Evolutionary conservation across 1,140 invertebrate genomes (phyloP), one percentile per base, ranked within the genome.

Genomic region (Lerema accius): DNA sequence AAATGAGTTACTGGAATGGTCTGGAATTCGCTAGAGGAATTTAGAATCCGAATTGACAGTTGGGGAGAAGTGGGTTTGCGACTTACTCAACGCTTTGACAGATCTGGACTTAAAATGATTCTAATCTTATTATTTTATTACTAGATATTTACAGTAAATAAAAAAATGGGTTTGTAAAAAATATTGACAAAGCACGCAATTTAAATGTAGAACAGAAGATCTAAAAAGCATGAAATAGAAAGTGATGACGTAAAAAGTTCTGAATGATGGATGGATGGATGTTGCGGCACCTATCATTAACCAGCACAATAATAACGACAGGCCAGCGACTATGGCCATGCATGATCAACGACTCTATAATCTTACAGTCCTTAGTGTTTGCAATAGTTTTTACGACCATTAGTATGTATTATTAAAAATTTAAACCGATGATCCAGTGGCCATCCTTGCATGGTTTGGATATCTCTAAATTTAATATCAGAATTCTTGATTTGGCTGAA

Each of bases 311-410:
- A 37, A 37, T 37, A 11, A 11, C 35, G 7, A 1, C 0, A n/a
- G 2, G 35, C 10, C 35, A 37, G 35, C 35, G 35, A 4, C 35
- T 37, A n/a, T 3, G 35, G 35, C 35, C n/a, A 37, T 37, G 11
- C 4, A 37, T 37, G 35, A 37, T 37, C 10, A 3, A 37, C 35
- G 2, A 37, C 35, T 37, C 35, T 37, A 37, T 37, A 37, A 37
- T 37, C 11, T 37, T 37, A 37, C 35, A 37, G 10, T 32, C 7
- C 28, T 46, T 23, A 46, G 45, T 26, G 13, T 15, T 32, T 48
- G 17, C 17, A 46, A 46, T 46, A 46, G 43, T 46, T 46, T 46
- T 46, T 46, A 13, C 15, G 13, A 14, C 11, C 23, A 32, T 49
- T 37, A 7, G 4, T 37, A 37, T 1, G 35, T 37, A 4, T 37